These are phyloP conservation scores for Cantharis rustica DNA, from an alignment of 2,888 invertebrate genomes.

Conservation along the genomic window DNA sequence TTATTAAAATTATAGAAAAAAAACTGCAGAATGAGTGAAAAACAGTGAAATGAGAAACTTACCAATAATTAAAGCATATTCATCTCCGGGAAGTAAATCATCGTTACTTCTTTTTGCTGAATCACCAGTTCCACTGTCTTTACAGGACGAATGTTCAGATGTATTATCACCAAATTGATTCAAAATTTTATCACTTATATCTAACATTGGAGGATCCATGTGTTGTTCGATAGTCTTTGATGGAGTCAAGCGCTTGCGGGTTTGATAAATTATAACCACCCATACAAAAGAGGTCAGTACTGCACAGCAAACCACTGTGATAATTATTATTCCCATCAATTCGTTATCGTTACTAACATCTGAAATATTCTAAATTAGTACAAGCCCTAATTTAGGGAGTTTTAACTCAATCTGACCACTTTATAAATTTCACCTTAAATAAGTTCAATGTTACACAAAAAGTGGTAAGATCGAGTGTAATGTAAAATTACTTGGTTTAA, in stretches of 20 bases:
- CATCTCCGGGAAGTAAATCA: conserved; percentile 50
- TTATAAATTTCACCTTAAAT: neutral
- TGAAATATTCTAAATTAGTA: conserved; percentile 8
- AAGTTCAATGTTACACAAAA: neutral
- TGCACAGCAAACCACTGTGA: conserved; percentile 88
- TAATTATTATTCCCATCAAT: conserved; percentile 85
- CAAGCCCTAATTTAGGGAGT: neutral
- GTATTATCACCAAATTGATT: conserved; percentile 65
- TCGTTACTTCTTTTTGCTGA: conserved; percentile 73
- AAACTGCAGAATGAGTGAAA: no score
- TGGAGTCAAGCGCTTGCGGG: conserved; percentile 67
- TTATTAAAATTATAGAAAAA: no score
- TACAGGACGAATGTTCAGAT: conserved; percentile 76
- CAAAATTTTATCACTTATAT: conserved; percentile 40
- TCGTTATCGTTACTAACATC: conserved; percentile 66
- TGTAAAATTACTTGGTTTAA: conserved; percentile 63
- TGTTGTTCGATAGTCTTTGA: conserved; percentile 58
- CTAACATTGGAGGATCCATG: conserved; percentile 43
- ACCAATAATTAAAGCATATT: conserved; percentile 45
- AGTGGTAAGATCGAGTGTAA: neutral
- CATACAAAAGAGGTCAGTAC: conserved; percentile 90
- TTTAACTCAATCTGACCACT: neutral
- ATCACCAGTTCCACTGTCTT: conserved; percentile 82
- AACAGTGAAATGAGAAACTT: neutral
- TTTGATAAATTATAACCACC: conserved; percentile 90